Conservation (phyloP, 2,113 vertebrate genomes). For the Anarrhichthys ocellatus region DNA sequence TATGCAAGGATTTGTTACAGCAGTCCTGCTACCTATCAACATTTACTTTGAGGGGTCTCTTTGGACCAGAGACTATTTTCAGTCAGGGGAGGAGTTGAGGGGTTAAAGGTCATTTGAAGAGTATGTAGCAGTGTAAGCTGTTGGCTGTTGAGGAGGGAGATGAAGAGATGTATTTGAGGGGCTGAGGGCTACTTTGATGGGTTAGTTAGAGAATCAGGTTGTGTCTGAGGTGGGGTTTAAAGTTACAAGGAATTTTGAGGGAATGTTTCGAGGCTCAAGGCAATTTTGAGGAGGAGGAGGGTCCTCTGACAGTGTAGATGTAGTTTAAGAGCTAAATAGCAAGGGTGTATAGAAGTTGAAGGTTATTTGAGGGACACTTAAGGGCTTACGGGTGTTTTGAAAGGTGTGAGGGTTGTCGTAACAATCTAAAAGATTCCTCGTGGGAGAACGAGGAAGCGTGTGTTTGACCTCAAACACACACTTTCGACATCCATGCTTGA, state of each 20-base stretch:
- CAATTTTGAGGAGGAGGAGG: neutral
- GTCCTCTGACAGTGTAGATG: slow-evolving; percentile 7
- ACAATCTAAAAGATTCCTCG: neutral
- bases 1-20: slow-evolving; percentile 26
- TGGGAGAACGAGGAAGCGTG: neutral
- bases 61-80: neutral
- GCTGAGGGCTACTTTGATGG: neutral
- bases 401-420: neutral
- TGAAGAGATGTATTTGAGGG: slow-evolving; percentile 4
- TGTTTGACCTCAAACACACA: slow-evolving; percentile 13
- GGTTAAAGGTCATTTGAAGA: slow-evolving; percentile 17
- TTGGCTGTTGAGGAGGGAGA: neutral
- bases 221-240: slow-evolving; percentile 8
- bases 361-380: slow-evolving; percentile 2
- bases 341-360: neutral
- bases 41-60: neutral
- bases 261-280: slow-evolving; percentile 6
- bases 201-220: neutral
- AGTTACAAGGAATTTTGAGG: slow-evolving; percentile 20
- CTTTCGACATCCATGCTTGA: slow-evolving; percentile 15
- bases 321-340: neutral
- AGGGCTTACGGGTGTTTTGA: slow-evolving; percentile 2
- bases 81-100: neutral
- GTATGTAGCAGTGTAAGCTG: slow-evolving; percentile 3
- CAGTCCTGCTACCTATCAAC: neutral